Evolutionary conservation across 1,140 invertebrate species (phyloP), one percentile per base, ranked within the genome.

Genomic region (Drosophila chauvacae): DNA sequence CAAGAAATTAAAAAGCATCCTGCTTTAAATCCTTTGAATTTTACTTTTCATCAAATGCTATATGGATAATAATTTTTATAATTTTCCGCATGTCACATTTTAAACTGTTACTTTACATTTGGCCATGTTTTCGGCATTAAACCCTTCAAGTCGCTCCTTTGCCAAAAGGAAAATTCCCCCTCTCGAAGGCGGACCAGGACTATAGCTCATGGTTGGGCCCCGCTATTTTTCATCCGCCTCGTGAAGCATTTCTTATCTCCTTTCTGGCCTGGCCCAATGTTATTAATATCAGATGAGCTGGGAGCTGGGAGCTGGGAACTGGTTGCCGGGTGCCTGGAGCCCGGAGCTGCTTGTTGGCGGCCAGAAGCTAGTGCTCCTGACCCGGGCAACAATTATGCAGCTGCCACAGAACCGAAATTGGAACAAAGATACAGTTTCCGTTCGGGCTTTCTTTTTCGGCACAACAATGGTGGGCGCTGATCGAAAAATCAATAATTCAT

Each of bases 401-500:
- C 47, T 65, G 30, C 39, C 53, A 59, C 13, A 50, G 41, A 44
- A 13, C 30, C 39, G 35, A 59, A 66, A 58, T 37, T 10, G 50
- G 44, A 39, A 70, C 63, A 51, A 72, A 60, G 45, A 73, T 44
- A 48, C 45, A 44, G n/a, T 51, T 59, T 51, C 58, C 23, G 28
- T 60, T 71, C 18, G 30, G 13, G 16, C 35, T 37, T 50, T 72
- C 55, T 69, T 68, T 39, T 69, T 60, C 56, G 62, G 23, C 48
- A 56, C 62, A 68, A 70, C 63, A 68, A 70, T 45, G 63, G 26
- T 56, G 53, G 28, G 56, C 56, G 59, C 80, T 88, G 85, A 87
- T 87, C 84, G 85, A 88, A 87, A 87, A 88, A 87, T 87, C 84
- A 88, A 88, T 87, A 87, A 88, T 87, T 87, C 84, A 87, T 78